Base-by-base conservation (phyloP, 1,140 invertebrate species). In the Anastatus disparis region DNA sequence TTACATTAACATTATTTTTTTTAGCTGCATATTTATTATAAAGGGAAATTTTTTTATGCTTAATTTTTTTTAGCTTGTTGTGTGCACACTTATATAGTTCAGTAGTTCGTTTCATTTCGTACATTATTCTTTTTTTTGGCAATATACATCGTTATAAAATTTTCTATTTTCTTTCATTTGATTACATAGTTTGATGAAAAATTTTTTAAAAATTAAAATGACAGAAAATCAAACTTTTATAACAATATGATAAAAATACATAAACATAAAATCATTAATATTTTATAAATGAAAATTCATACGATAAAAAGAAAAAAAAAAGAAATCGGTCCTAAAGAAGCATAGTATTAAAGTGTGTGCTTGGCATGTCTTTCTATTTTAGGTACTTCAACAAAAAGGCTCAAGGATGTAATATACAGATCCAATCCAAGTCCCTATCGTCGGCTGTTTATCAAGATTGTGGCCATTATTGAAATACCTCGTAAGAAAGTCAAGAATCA, bases 341-440 rank as follows among this genome's bases (percentile, higher is more conserved):
- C n/a, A n/a, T n/a, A n/a, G n/a, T n/a, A n/a, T n/a, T n/a, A n/a
- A n/a, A n/a, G n/a, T n/a, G n/a, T n/a, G n/a, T n/a, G 55, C 31
- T 75, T 72, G 61, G 68, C n/a, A 44, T 62, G 61, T 70, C 27
- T 64, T 44, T 76, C 31, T 78, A 76, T 86, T 87, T 74, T 84
- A 88, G 87, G 87, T 88, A 75, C 86, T 95, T 79, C 93, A 94
- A 83, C 93, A 95, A 85, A 95, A 95, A 86, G 94, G 94, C 75
- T 95, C 94, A 78, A 89, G 94, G 78, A 96, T 96, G 93, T 96
- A 90, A 88, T 81, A 75, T 80, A 40, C 76, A 79, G 81, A 76
- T 79, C 75, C 75, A 71, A 79, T 78, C 77, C 78, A 74, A 74
- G 73, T 77, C 62, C 35, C 53, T 50, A 66, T 71, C 53, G n/a